Base-by-base conservation (phyloP, 53 echinoderm and acorn worm genomes). In the Hippasteria phrygiana region DNA sequence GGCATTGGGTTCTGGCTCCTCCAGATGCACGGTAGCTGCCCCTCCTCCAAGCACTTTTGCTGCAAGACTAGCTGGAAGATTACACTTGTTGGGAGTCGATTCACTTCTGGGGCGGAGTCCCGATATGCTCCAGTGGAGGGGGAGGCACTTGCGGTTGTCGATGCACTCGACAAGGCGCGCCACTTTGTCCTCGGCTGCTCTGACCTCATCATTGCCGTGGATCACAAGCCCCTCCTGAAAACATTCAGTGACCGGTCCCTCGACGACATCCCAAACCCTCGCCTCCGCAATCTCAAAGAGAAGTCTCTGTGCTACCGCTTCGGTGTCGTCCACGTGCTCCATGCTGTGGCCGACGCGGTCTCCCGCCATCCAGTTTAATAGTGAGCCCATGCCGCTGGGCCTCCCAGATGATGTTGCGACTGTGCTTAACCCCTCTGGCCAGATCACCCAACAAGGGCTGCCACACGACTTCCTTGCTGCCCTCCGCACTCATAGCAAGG, bases 221-320 rank as follows among this genome's bases (percentile, higher is more conserved):
- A 87, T 34, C 87, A 91, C 77, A 91, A 91, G 50, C 91, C 80
- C 40, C 36, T 88, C 27, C 70, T 91, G 20, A 91, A 75, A 36
- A 45, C 38, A 28, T 35, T 91, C 18, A 17, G 86, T 1, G 28
- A 88, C 74, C 29, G 42, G 0, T 85, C 72, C 34, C 51, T 55
- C 29, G 88, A 87, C 20, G 88, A 80, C 80, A 91, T 93, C 56
- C 93, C 91, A 5, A 93, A 91, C 38, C 76, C 88, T 41, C 84
- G 88, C 8, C 77, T 91, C 74, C 76, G 91, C 43, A 93, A 93
- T 82, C 88, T 93, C 26, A 91, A 91, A 51, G 90, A 93, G 75
- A 93, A 90, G 43, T 77, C 90, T 26, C 73, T 90, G 22, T 71
- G 70, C 36, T 84, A 91, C 71, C 22, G 85, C 41, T 90, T 82